Percentiles rank a stretch among this genome's conserved stretches.
These are phyloP conservation scores for Eublepharis macularius DNA, from an alignment of 2,113 vertebrate species.

Conservation along the genomic window DNA sequence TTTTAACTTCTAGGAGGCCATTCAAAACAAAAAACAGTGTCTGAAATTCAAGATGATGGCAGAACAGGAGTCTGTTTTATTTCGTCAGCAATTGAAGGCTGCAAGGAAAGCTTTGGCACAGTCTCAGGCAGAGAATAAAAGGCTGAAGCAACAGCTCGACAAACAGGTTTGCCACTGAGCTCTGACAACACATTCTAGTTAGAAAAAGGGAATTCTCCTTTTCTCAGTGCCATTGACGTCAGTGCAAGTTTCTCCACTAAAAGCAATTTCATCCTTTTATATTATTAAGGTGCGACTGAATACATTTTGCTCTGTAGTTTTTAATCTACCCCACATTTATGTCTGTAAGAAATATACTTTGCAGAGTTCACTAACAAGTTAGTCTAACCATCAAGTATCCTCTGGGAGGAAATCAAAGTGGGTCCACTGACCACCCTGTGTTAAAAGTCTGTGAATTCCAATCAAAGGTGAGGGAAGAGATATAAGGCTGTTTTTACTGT, in stretches of 20 bases:
- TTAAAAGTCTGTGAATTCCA: no score
- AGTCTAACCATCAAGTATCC: not conserved
- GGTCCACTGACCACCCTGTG: no score
- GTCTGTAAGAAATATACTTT: not conserved
- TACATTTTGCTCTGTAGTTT: no score
- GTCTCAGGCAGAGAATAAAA: constrained; percentile 64
- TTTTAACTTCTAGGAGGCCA: constrained; percentile 69
- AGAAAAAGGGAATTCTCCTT: not conserved
- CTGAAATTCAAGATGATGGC: constrained; percentile 66
- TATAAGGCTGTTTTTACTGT: no score
- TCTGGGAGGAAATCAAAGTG: not conserved
- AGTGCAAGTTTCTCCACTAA: not conserved
- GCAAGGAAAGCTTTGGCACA: constrained; percentile 61
- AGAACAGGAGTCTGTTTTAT: constrained; percentile 64
- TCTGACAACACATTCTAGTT: not conserved
- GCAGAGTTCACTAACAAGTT: not conserved
- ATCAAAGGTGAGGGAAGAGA: no score
- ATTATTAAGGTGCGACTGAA: not conserved
- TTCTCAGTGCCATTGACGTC: not conserved
- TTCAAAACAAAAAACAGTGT: constrained; percentile 64
- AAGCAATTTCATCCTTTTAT: not conserved
- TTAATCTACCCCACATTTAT: not conserved
- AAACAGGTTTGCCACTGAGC: constrained; percentile 65
- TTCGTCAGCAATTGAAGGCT: constrained; percentile 70
- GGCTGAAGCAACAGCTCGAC: constrained; percentile 57